These are phyloP conservation scores for Drosophila busckii DNA, from an alignment of 1,140 invertebrate genomes.

Conservation along the genomic window DNA sequence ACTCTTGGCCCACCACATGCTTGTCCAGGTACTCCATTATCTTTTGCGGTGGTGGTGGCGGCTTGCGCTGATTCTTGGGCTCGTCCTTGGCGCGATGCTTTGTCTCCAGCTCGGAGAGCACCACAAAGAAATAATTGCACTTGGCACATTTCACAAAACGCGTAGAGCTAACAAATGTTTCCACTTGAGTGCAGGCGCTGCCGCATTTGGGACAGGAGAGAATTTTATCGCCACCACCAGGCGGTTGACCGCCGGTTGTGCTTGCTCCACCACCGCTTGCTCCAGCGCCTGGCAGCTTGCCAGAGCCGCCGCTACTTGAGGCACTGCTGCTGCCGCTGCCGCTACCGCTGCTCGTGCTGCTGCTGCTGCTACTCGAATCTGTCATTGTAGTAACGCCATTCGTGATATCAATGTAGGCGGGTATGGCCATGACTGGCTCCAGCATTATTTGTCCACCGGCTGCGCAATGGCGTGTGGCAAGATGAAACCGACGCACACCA, in stretches of 20 bases:
- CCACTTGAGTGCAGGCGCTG: slow-evolving; percentile 96
- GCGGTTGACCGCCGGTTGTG: slow-evolving; percentile 56
- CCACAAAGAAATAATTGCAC: slow-evolving; percentile 98
- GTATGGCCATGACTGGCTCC: slow-evolving; percentile 46
- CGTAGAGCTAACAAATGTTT: slow-evolving; percentile 97
- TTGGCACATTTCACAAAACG: slow-evolving; percentile 99
- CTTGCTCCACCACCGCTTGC: slow-evolving; percentile 23
- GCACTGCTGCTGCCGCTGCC: slow-evolving; percentile 2
- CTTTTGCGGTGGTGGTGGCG: slow-evolving; percentile 96
- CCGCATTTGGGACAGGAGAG: slow-evolving; percentile 96
- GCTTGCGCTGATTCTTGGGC: slow-evolving; percentile 84
- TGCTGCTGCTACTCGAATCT: slow-evolving; percentile 14
- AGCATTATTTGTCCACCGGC: slow-evolving; percentile 23
- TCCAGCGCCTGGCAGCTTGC: slow-evolving; percentile 18
- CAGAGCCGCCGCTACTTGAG: slow-evolving; percentile 13
- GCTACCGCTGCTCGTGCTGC: not conserved
- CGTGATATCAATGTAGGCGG: slow-evolving; percentile 61
- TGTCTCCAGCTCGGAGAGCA: slow-evolving; percentile 93
- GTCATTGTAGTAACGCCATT: slow-evolving; percentile 40
- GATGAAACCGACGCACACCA: slow-evolving; percentile 32
- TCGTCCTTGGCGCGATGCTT: slow-evolving; percentile 89
- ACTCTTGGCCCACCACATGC: slow-evolving; percentile 98
- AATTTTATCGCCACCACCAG: slow-evolving; percentile 79
- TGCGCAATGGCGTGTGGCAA: slow-evolving; percentile 36
- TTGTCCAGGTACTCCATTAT: slow-evolving; percentile 97